Conservation (phyloP, 2,113 vertebrate species). For the Python bivittatus region DNA sequence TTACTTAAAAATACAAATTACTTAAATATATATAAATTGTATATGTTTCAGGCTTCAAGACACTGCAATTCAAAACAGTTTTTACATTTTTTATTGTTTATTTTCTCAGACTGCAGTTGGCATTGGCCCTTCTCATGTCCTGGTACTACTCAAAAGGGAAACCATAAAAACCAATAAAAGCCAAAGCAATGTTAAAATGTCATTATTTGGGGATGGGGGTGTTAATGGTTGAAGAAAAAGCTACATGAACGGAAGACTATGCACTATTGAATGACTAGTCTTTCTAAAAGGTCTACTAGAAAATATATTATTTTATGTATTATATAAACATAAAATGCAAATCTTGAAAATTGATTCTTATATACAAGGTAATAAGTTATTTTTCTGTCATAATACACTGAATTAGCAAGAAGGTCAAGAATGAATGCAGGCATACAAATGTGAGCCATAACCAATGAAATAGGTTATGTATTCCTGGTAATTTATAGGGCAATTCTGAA, state of each 20-base stretch:
- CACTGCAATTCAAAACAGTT: neutral
- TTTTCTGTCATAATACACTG: neutral
- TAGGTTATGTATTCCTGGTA: neutral
- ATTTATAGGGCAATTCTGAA: neutral
- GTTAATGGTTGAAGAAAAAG: neutral
- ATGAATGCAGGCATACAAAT: neutral
- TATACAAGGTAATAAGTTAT: neutral
- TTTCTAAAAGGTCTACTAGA: neutral
- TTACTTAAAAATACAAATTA: slow-evolving; percentile 45
- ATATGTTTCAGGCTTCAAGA: neutral
- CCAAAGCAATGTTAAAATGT: neutral
- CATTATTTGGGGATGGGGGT: neutral
- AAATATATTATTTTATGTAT: neutral
- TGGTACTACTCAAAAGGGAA: neutral
- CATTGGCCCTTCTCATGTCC: neutral
- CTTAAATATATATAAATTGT: neutral
- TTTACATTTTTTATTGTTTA: neutral
- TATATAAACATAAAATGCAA: neutral
- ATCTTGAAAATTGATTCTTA: neutral
- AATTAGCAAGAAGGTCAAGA: neutral
- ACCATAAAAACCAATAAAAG: no score
- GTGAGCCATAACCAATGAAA: neutral
- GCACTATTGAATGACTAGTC: neutral
- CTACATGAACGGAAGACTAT: neutral
- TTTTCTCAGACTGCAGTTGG: neutral